Evolutionary conservation across 2,888 invertebrate genomes (phyloP), one percentile per base, ranked within the genome.

Genomic region (Plemyria rubiginata): DNA sequence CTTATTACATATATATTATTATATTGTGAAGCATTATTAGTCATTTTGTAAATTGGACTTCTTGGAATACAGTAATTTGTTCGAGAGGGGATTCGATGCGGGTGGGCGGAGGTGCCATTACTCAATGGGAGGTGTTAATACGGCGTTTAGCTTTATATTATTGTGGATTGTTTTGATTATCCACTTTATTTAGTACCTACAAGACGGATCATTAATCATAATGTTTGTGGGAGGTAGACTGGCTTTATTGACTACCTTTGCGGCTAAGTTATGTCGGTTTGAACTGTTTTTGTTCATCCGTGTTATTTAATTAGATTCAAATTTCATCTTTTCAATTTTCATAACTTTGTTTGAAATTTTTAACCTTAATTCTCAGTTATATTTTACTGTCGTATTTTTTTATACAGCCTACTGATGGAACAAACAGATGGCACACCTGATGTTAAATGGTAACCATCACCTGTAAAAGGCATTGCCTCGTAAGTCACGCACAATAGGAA

Each of bases 41-140:
- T 74, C 71, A 70, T 72, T 68, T 71, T 57, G 60, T 68, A 64
- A 66, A 70, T 68, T 61, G 54, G 53, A 62, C 57, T 88, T 88
- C 85, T 85, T 75, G 80, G 87, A 87, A 87, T 80, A 76, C 81
- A 70, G 74, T 81, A 74, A 81, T 79, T 80, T 79, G 77, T 77
- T 78, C 76, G 78, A 85, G 84, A 81, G 88, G 87, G 87, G 86
- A 83, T 80, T 71, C 78, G 62, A 76, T 69, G 76, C 78, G 80
- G 82, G 88, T 89, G 90, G 91, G 90, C 88, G 89, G 80, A 65
- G 70, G 60, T 65, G 65, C 66, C 67, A 70, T 70, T 69, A 80
- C 79, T 79, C 81, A 80, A 83, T 86, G 86, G 89, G 86, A 89
- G 91, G 90, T 85, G 89, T 88, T 90, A 85, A 88, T 88, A 87